Percentiles rank a stretch among this genome's conserved stretches.
Conservation (phyloP, 2,113 vertebrate species). For the Reinhardtius hippoglossoides region DNA sequence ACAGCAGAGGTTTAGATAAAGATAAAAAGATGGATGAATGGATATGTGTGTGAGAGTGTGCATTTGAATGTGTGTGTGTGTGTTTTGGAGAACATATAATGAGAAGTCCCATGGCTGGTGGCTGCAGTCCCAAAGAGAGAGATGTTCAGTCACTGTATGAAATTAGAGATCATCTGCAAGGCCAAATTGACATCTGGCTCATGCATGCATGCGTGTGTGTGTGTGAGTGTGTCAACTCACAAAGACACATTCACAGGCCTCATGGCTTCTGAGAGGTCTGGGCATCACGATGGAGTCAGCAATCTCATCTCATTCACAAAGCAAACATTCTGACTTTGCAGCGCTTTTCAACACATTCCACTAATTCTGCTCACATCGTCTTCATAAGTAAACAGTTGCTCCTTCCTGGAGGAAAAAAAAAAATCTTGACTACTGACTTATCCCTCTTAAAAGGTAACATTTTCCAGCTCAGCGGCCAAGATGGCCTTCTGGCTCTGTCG, state of each 20-base stretch:
- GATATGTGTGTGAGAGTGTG: constrained; percentile 27
- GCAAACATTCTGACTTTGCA: constrained; percentile 69
- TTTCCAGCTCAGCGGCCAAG: constrained; percentile 65
- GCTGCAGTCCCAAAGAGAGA: constrained; percentile 31
- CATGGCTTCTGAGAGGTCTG: constrained; percentile 45
- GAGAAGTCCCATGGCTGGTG: constrained; percentile 32
- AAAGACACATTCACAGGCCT: constrained; percentile 68
- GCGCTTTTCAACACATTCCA: constrained; percentile 70
- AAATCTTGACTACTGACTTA: constrained; percentile 49
- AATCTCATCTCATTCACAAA: constrained; percentile 73
- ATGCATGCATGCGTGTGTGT: constrained; percentile 6
- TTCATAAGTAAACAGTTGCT: constrained; percentile 57
- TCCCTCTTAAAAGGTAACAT: constrained; percentile 56
- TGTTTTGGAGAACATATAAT: constrained; percentile 30
- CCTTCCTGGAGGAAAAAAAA: constrained; percentile 44
- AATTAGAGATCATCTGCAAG: constrained; percentile 55
- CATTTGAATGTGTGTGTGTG: constrained; percentile 2
- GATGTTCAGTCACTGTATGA: constrained; percentile 54
- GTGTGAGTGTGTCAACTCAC: constrained; percentile 36
- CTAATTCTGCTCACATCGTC: constrained; percentile 66
- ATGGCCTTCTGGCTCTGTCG: constrained; percentile 37
- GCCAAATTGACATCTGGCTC: constrained; percentile 49
- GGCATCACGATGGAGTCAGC: constrained; percentile 63
- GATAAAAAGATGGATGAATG: constrained; percentile 25
- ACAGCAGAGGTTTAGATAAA: constrained; percentile 31